phyloP scores from a whole-genome alignment of 2,888 invertebrate species.

The Incurvaria masculella region DNA sequence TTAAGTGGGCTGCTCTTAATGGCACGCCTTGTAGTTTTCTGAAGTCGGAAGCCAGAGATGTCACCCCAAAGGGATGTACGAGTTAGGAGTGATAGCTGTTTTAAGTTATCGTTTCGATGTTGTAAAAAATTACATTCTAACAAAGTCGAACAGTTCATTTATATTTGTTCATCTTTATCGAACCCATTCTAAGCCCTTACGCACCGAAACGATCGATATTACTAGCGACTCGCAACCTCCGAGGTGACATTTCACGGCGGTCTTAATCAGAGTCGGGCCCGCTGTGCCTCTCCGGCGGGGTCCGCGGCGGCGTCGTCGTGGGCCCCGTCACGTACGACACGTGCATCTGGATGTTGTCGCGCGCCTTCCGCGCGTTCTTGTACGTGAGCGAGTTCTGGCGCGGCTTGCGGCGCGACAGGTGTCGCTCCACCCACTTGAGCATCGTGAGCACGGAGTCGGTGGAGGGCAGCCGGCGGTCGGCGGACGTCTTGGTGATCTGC shows the following conservation, averaged over 20 bases:
- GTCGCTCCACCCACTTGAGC: slow-evolving; percentile 87
- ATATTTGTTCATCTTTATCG: too few relatives aligned
- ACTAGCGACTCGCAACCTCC: neutral
- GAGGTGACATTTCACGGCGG: neutral
- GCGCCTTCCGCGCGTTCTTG: slow-evolving; percentile 55
- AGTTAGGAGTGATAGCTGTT: too few relatives aligned
- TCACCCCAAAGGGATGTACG: too few relatives aligned
- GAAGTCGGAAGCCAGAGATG: too few relatives aligned
- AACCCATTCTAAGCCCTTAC: too few relatives aligned
- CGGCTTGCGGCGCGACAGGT: slow-evolving; percentile 76
- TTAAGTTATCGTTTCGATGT: too few relatives aligned
- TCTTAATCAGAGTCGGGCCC: slow-evolving; percentile 44
- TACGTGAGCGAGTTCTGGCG: slow-evolving; percentile 65
- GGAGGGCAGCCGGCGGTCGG: slow-evolving; percentile 81
- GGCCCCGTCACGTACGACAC: slow-evolving; percentile 62
- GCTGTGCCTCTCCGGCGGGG: slow-evolving; percentile 32
- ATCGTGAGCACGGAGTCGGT: slow-evolving; percentile 87
- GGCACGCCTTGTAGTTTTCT: too few relatives aligned
- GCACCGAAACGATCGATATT: too few relatives aligned
- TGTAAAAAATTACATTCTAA: too few relatives aligned
- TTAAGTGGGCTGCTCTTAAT: too few relatives aligned
- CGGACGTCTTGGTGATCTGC: slow-evolving; percentile 80
- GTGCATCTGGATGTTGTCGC: slow-evolving; percentile 74
- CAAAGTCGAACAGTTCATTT: too few relatives aligned
- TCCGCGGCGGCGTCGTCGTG: slow-evolving; percentile 19